A percentile compares a stretch with the other conserved stretches of the same genome.
Evolutionary conservation across 2,113 vertebrate species (phyloP).

Genomic region (Ia io): DNA sequence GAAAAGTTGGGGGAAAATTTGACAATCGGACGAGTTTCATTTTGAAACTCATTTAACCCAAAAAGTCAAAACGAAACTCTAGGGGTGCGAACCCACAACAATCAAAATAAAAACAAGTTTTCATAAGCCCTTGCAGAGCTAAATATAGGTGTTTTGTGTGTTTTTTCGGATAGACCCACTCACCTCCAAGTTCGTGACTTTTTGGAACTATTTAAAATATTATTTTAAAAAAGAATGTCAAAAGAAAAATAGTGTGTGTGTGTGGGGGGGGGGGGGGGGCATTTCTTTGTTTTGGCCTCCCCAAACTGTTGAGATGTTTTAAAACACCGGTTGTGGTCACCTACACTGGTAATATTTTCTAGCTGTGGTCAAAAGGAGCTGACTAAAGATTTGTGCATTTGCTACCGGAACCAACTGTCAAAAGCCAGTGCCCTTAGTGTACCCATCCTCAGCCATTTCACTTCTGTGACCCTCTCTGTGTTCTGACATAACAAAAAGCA

Average conservation of each 20-base stretch:
- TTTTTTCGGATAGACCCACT: conserved; percentile 43
- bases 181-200: conserved; percentile 27
- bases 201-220: conserved; percentile 33
- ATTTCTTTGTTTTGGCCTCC: not conserved
- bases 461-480: not conserved
- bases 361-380: conserved; percentile 61
- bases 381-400: conserved; percentile 25
- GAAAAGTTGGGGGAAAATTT: conserved; percentile 54
- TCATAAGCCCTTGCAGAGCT: conserved; percentile 25
- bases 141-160: conserved; percentile 50
- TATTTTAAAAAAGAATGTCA: not conserved
- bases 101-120: conserved; percentile 76
- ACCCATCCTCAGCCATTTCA: not conserved
- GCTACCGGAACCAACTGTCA: conserved; percentile 1
- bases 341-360: conserved; percentile 42
- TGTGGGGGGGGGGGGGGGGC: too few species aligned
- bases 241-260: conserved; percentile 25
- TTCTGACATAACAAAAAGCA: not conserved
- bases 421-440: too few species aligned
- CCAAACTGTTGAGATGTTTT: conserved; percentile 37
- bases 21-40: conserved; percentile 62
- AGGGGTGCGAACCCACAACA: conserved; percentile 62
- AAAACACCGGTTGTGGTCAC: conserved; percentile 57
- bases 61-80: conserved; percentile 74
- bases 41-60: conserved; percentile 72